Evolutionary conservation across 1,140 invertebrate genomes (phyloP).

Genomic region (Tenebrio molitor): DNA sequence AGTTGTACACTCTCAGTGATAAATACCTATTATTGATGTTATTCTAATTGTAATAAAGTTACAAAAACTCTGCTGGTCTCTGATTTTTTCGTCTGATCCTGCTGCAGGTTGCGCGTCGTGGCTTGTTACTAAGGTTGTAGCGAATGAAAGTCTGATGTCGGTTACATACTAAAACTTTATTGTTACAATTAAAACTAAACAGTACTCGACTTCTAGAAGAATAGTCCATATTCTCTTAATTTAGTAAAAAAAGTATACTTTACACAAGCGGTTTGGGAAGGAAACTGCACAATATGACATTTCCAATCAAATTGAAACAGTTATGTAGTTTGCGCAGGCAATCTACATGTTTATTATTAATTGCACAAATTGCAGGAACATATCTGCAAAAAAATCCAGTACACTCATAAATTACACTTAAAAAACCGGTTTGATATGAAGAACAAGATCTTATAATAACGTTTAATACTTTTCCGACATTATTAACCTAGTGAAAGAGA

Average conservation of each 20-base stretch:
- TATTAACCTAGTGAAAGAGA: constrained; percentile 28
- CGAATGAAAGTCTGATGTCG: constrained; percentile 25
- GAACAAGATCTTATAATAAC: constrained; percentile 27
- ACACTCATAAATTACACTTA: constrained; percentile 43
- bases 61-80: constrained; percentile 30
- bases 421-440: constrained; percentile 48
- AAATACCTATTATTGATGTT: constrained; percentile 43
- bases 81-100: constrained; percentile 7
- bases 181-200: constrained; percentile 65
- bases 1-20: constrained; percentile 41
- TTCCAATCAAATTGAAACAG: constrained; percentile 26
- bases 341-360: constrained; percentile 60
- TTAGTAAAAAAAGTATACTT: constrained; percentile 64
- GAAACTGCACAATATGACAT: constrained; percentile 38
- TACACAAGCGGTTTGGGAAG: constrained; percentile 59
- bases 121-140: not conserved
- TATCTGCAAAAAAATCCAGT: constrained; percentile 53
- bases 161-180: constrained; percentile 65
- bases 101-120: not conserved
- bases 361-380: constrained; percentile 61
- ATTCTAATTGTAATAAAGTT: constrained; percentile 46
- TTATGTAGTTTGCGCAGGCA: constrained; percentile 60
- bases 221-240: constrained; percentile 66
- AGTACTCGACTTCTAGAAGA: constrained; percentile 63
- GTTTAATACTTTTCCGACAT: constrained; percentile 41